phyloP scores from a whole-genome alignment of 2,797 vertebrate genomes.

The Thaleichthys pacificus region DNA sequence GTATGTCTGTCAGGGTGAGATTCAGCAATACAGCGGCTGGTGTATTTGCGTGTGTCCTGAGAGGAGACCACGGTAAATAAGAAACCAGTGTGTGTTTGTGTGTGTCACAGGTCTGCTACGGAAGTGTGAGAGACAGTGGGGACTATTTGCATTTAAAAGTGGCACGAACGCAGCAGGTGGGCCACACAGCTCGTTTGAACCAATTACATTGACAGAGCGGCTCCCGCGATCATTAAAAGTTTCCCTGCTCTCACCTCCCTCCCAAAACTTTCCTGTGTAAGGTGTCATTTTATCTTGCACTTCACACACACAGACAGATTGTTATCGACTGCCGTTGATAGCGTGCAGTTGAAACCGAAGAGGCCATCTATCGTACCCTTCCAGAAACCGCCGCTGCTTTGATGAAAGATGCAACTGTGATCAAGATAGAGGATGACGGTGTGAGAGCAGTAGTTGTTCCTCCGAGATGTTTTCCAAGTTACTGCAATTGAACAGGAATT shows the following conservation, averaged over 20 bases:
- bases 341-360: conserved; percentile 30
- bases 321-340: conserved; percentile 42
- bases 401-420: conserved; percentile 19
- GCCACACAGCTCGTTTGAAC: conserved; percentile 58
- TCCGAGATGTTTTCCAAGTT: neutral
- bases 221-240: conserved; percentile 54
- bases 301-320: conserved; percentile 45
- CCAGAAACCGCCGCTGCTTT: conserved; percentile 23
- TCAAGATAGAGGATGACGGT: neutral
- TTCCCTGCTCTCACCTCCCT: conserved; percentile 33
- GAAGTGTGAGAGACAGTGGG: conserved; percentile 31
- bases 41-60: neutral
- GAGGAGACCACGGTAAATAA: no score
- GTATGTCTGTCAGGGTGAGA: neutral
- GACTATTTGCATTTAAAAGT: conserved; percentile 56
- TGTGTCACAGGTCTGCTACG: conserved; percentile 1
- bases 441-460: neutral
- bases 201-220: conserved; percentile 61
- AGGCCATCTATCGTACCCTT: conserved; percentile 30
- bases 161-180: conserved; percentile 58
- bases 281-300: conserved; percentile 41
- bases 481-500: neutral
- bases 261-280: conserved; percentile 37
- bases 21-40: neutral
- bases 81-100: neutral